These are phyloP conservation scores for Amphiprion clarkii DNA, from an alignment of 2,797 vertebrate species.

Conservation along the genomic window DNA sequence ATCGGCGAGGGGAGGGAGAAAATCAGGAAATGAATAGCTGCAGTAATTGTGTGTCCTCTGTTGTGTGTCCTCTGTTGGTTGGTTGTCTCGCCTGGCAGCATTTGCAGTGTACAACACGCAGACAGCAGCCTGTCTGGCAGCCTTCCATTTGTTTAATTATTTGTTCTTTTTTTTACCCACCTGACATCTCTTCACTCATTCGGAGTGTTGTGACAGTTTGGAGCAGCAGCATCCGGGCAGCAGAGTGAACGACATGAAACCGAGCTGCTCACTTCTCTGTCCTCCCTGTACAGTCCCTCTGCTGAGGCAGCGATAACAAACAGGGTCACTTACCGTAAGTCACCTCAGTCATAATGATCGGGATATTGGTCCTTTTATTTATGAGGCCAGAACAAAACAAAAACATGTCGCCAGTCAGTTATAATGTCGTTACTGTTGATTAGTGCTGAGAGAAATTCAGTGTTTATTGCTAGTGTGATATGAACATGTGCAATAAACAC, in stretches of 20 bases:
- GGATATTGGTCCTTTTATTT: not conserved
- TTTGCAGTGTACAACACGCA: slow-evolving; percentile 33
- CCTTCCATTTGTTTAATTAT: slow-evolving; percentile 32
- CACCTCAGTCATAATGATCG: slow-evolving; percentile 1
- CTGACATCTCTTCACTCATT: slow-evolving; percentile 55
- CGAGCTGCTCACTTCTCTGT: slow-evolving; percentile 29
- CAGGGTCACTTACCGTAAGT: not conserved
- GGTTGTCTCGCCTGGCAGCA: slow-evolving; percentile 8
- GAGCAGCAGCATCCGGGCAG: slow-evolving; percentile 27
- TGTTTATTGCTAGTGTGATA: no score
- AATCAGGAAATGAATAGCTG: slow-evolving; percentile 52
- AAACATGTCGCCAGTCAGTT: not conserved
- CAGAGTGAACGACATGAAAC: slow-evolving; percentile 11
- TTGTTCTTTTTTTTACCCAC: not conserved
- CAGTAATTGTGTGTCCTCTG: slow-evolving; percentile 22
- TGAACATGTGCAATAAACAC: no score
- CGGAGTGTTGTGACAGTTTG: slow-evolving; percentile 54
- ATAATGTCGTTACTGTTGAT: not conserved
- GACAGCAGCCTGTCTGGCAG: slow-evolving; percentile 45
- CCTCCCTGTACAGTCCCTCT: slow-evolving; percentile 2
- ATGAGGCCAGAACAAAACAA: not conserved
- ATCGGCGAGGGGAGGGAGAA: slow-evolving; percentile 28
- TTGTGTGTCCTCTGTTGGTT: slow-evolving; percentile 11
- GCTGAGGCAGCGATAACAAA: not conserved
- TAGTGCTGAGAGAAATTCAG: no score